Evolutionary conservation across 1,140 invertebrate genomes (phyloP).

Genomic region (Zaprionus gabonicus): DNA sequence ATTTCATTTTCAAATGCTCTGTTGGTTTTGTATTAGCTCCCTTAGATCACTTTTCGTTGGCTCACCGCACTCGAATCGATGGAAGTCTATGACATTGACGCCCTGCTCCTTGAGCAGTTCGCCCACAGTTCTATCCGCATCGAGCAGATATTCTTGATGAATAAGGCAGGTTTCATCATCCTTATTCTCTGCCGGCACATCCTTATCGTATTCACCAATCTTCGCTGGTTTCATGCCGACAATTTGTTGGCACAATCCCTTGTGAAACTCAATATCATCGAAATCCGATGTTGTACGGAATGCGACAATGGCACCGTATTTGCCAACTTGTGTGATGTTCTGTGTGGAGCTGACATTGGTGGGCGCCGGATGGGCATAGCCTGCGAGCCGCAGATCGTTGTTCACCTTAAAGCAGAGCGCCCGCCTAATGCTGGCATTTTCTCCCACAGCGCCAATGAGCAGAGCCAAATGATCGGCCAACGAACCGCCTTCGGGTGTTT

Average conservation of each 20-base stretch:
- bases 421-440: conserved; percentile 93
- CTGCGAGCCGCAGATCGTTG: conserved; percentile 87
- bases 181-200: conserved; percentile 87
- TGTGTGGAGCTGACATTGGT: conserved; percentile 69
- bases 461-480: conserved; percentile 92
- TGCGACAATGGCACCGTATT: conserved; percentile 92
- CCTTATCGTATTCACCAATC: conserved; percentile 89
- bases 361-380: conserved; percentile 90
- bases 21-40: conserved; percentile 60
- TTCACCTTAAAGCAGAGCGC: conserved; percentile 90
- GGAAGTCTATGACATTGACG: conserved; percentile 91
- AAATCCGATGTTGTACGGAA: conserved; percentile 86
- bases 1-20: conserved; percentile 56
- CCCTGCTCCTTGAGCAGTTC: conserved; percentile 89
- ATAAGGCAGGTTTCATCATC: conserved; percentile 91
- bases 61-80: conserved; percentile 93
- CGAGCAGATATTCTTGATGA: conserved; percentile 94
- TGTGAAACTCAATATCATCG: conserved; percentile 85
- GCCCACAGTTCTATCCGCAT: conserved; percentile 89
- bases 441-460: conserved; percentile 93
- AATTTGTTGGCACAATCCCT: conserved; percentile 95
- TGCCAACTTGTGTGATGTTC: conserved; percentile 88
- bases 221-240: conserved; percentile 94
- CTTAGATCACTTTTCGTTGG: conserved; percentile 55
- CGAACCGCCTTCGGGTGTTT: conserved; percentile 87